Percentiles rank a stretch among this genome's conserved stretches.
phyloP scores from a whole-genome alignment of 2,888 invertebrate genomes.

The Selenia dentaria region DNA sequence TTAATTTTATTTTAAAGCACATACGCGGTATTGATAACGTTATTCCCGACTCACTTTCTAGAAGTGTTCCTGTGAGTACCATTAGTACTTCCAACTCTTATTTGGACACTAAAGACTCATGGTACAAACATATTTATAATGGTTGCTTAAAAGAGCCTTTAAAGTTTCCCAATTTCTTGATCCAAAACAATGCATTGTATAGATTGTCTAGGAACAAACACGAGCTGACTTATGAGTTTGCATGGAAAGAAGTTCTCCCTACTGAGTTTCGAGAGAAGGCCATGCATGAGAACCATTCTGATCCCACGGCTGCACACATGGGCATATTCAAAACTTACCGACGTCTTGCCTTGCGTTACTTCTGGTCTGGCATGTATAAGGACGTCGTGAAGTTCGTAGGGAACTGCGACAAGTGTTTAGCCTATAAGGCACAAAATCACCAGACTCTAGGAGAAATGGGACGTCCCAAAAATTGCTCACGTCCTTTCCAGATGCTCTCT shows the following conservation, averaged over 20 bases:
- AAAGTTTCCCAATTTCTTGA: slow-evolving; percentile 19
- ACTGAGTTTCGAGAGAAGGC: slow-evolving; percentile 3
- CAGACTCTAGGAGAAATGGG: slow-evolving; percentile 32
- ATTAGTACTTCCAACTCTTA: too few species aligned
- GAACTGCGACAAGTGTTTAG: slow-evolving; percentile 18
- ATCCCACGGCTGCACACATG: too few species aligned
- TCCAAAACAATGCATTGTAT: slow-evolving; percentile 26
- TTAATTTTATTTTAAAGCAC: too few species aligned
- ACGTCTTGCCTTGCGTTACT: slow-evolving; percentile 28
- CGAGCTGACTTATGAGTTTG: slow-evolving; percentile 25
- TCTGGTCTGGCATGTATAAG: slow-evolving; percentile 31
- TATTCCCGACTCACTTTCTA: too few species aligned
- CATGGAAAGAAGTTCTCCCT: slow-evolving; percentile 26
- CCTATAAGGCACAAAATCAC: slow-evolving; percentile 7
- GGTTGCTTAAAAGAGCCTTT: slow-evolving; percentile 3
- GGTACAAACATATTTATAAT: too few species aligned
- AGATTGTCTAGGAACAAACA: slow-evolving; percentile 18
- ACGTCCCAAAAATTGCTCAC: slow-evolving; percentile 30
- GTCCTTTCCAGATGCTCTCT: too few species aligned
- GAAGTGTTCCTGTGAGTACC: too few species aligned
- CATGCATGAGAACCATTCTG: slow-evolving; percentile 27
- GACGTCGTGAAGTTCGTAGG: slow-evolving; percentile 24
- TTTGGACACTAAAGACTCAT: too few species aligned
- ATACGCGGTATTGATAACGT: too few species aligned
- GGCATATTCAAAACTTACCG: slow-evolving; percentile 37